Evolutionary conservation across 2,797 vertebrate species (phyloP).

Genomic region (Notoglanidium macrostoma): DNA sequence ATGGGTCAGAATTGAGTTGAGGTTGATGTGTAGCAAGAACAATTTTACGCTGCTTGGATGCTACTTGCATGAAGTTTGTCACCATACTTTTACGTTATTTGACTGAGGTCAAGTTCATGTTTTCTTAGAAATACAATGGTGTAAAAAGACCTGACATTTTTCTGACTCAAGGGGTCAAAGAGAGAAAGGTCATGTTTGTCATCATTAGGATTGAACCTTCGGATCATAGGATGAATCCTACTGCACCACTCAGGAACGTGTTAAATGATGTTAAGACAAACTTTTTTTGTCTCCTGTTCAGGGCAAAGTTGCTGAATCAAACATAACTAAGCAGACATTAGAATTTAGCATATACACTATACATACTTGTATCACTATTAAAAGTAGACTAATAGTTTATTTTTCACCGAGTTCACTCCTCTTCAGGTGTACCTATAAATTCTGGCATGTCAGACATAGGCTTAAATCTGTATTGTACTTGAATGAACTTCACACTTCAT

Average conservation of each 20-base stretch:
- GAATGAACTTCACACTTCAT: background rate
- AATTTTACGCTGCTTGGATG: slow-evolving; percentile 24
- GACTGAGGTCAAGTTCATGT: slow-evolving; percentile 9
- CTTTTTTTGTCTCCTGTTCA: background rate
- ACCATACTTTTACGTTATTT: slow-evolving; percentile 18
- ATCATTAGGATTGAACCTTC: background rate
- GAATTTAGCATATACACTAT: background rate
- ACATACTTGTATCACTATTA: background rate
- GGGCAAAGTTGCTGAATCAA: background rate
- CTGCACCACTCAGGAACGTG: background rate
- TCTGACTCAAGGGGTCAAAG: background rate
- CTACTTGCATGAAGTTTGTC: slow-evolving; percentile 48
- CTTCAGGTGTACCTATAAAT: background rate
- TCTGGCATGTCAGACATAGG: background rate
- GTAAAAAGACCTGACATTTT: background rate
- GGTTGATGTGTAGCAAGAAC: slow-evolving; percentile 20
- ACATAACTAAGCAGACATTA: background rate
- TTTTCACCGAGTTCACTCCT: background rate
- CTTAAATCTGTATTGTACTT: background rate
- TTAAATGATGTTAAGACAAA: background rate
- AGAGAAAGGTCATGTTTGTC: background rate
- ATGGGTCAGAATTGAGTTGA: slow-evolving; percentile 22
- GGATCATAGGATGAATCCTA: background rate
- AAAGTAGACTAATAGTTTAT: background rate
- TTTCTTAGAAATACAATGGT: background rate